Evolutionary conservation across 2,888 invertebrate species (phyloP).

Genomic region (Apodemia zela): DNA sequence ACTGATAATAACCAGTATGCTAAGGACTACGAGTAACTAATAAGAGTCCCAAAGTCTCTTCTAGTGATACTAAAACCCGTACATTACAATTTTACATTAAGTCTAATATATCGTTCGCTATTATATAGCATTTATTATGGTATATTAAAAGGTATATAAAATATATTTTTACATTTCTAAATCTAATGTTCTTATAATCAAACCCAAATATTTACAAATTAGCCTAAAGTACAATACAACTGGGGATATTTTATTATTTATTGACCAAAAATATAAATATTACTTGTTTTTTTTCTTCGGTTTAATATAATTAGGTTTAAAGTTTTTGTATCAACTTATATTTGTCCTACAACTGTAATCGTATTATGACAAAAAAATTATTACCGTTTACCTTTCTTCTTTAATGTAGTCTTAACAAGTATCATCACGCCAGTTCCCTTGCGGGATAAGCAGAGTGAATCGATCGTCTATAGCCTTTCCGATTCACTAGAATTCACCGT

Average conservation of each 20-base stretch:
- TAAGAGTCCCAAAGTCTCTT: too few species aligned
- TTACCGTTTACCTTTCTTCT: too few species aligned
- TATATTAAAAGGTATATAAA: constrained; percentile 8
- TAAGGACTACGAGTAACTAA: too few species aligned
- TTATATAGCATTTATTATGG: neutral
- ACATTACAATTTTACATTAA: neutral
- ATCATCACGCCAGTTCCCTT: too few species aligned
- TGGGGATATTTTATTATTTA: neutral
- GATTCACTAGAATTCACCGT: too few species aligned
- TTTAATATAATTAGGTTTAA: neutral
- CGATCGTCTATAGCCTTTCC: too few species aligned
- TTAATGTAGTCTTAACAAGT: too few species aligned
- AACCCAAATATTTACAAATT: constrained; percentile 18
- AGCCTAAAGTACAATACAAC: neutral
- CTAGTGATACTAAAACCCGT: neutral
- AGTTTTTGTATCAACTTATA: neutral
- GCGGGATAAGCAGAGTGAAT: too few species aligned
- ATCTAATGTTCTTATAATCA: constrained; percentile 25
- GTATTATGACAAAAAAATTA: neutral
- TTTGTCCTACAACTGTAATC: neutral
- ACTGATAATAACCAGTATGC: too few species aligned
- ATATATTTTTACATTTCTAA: constrained; percentile 27
- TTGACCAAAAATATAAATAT: neutral
- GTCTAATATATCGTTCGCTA: constrained; percentile 3
- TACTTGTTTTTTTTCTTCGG: neutral